Conservation (phyloP, 1,140 invertebrate genomes). For the Drosophila bocqueti region DNA sequence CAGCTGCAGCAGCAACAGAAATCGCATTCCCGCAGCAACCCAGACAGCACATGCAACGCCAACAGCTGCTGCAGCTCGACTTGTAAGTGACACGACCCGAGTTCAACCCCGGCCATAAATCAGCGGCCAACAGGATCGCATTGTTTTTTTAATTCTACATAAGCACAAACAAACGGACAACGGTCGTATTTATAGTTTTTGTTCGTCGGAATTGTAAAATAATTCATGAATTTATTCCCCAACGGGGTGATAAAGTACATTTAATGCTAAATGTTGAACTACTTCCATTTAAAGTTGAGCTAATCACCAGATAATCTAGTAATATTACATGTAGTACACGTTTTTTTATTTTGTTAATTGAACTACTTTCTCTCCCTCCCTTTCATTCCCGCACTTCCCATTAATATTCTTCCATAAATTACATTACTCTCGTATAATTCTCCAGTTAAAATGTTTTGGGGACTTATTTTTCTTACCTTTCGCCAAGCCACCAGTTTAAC, state of each 20-base stretch:
- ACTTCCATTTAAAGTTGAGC: neutral
- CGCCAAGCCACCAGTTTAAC: neutral
- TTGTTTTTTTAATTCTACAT: conserved; percentile 35
- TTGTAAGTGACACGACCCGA: conserved; percentile 53
- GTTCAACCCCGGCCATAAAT: conserved; percentile 49
- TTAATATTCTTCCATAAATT: neutral
- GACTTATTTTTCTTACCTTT: neutral
- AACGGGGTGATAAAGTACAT: conserved; percentile 6
- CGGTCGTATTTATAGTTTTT: conserved; percentile 52
- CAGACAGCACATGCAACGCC: conserved; percentile 1
- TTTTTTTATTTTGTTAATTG: neutral
- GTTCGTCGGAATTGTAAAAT: conserved; percentile 36
- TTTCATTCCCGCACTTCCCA: no score
- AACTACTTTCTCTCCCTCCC: neutral
- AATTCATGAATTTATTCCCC: conserved; percentile 16
- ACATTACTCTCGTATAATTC: neutral
- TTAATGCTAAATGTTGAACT: neutral
- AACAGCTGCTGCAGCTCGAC: conserved; percentile 24
- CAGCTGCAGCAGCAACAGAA: neutral
- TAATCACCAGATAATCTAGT: neutral
- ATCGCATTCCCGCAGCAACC: conserved; percentile 14
- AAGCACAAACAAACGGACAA: conserved; percentile 30
- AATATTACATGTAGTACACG: neutral
- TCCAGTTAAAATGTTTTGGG: neutral
- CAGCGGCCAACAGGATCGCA: conserved; percentile 31